phyloP scores from a whole-genome alignment of 2,797 vertebrate species.

The Pangasius krempfi region DNA sequence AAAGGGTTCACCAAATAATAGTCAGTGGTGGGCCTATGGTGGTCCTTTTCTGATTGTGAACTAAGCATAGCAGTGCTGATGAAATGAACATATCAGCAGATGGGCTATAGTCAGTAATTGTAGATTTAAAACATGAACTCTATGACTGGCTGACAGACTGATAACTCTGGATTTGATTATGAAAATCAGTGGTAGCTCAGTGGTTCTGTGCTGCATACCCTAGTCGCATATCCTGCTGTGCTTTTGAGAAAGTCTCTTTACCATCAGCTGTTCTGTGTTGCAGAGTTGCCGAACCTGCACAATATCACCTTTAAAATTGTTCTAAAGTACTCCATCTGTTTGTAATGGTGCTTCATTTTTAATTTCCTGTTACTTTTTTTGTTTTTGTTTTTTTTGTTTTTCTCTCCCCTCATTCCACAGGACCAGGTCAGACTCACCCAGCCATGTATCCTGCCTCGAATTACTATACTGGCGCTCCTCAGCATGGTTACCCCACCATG shows the following conservation, averaged over 20 bases:
- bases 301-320: background rate
- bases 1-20: background rate
- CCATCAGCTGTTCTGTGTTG: background rate
- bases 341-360: background rate
- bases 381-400: too few relatives aligned
- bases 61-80: too few relatives aligned
- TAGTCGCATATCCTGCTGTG: background rate
- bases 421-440: constrained; percentile 79
- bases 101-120: background rate
- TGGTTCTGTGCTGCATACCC: background rate
- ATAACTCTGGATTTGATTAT: constrained; percentile 4
- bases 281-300: too few relatives aligned
- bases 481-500: constrained; percentile 74
- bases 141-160: background rate
- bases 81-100: background rate
- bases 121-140: background rate
- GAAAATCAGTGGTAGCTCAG: background rate
- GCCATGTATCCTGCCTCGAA: constrained; percentile 75
- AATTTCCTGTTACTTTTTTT: background rate
- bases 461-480: constrained; percentile 74
- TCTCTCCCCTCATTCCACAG: constrained; percentile 71
- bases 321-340: background rate
- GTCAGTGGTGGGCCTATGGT: background rate
- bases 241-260: background rate
- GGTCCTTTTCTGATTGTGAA: background rate